Percentiles rank a stretch among this genome's conserved stretches.
Conservation (phyloP, 2,888 invertebrate species). For the Xestia ashworthii region DNA sequence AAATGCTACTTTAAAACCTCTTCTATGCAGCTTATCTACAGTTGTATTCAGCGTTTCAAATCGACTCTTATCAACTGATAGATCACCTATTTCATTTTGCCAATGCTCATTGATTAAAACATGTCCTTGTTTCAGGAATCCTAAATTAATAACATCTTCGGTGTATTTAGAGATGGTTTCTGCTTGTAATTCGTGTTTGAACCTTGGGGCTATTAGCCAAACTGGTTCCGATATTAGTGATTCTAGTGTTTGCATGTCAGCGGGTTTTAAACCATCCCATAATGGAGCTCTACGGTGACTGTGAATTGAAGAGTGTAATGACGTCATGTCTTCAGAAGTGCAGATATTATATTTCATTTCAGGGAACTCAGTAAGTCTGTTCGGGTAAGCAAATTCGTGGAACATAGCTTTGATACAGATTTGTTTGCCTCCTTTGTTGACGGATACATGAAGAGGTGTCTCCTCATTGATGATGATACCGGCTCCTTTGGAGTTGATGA, state of each 20-base stretch:
- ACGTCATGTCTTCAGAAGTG: conserved; percentile 94
- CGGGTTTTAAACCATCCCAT: conserved; percentile 96
- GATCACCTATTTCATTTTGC: conserved; percentile 96
- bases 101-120: conserved; percentile 95
- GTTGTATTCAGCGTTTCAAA: conserved; percentile 95
- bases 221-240: conserved; percentile 95
- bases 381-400: conserved; percentile 95
- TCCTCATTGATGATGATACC: conserved; percentile 94
- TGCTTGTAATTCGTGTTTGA: conserved; percentile 92
- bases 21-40: conserved; percentile 94
- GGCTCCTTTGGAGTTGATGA: conserved; percentile 96
- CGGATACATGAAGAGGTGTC: conserved; percentile 95
- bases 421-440: conserved; percentile 92
- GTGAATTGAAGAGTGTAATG: conserved; percentile 94
- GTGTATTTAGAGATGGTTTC: conserved; percentile 95
- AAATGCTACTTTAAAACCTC: conserved; percentile 96
- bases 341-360: conserved; percentile 96
- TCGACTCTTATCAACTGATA: conserved; percentile 94
- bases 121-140: conserved; percentile 94
- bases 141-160: conserved; percentile 94
- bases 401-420: conserved; percentile 95
- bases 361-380: conserved; percentile 92
- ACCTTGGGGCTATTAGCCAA: conserved; percentile 95
- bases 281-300: conserved; percentile 92
- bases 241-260: conserved; percentile 93